A percentile compares a stretch with the other conserved stretches of the same genome.
phyloP scores from a whole-genome alignment of 2,113 vertebrate species.

The Aythya baeri region DNA sequence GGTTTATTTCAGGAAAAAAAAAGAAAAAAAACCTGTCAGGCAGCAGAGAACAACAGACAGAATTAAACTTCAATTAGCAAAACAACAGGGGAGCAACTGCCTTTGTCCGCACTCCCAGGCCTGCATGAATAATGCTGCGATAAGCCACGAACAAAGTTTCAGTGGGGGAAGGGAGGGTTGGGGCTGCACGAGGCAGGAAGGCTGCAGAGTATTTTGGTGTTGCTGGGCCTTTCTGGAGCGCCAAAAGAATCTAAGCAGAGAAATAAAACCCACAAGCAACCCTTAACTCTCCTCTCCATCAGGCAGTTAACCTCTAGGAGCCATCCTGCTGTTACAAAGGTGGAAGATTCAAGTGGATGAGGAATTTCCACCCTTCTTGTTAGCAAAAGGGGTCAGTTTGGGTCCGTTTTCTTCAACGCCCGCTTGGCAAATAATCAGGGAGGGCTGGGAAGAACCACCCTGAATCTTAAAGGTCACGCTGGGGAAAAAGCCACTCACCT shows the following conservation, averaged over 20 bases:
- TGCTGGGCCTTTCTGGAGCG: background rate
- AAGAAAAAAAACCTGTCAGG: background rate
- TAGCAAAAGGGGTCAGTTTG: background rate
- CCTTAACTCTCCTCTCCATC: background rate
- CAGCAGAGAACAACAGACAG: slow-evolving; percentile 40
- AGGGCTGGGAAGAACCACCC: background rate
- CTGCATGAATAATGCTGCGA: slow-evolving; percentile 60
- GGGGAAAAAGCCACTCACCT: slow-evolving; percentile 77
- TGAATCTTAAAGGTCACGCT: background rate
- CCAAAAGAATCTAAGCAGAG: background rate
- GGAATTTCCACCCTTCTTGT: background rate
- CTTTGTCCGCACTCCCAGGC: slow-evolving; percentile 49
- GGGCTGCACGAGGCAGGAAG: background rate
- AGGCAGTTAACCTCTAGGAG: background rate
- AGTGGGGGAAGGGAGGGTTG: slow-evolving; percentile 44
- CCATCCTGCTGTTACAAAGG: background rate
- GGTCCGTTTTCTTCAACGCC: background rate
- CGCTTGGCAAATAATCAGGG: background rate
- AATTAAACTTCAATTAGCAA: slow-evolving; percentile 55
- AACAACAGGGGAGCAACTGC: slow-evolving; percentile 67
- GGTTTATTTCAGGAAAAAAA: background rate
- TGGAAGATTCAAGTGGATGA: background rate
- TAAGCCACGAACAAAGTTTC: slow-evolving; percentile 54
- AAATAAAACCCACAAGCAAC: background rate
- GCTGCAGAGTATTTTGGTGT: background rate